Evolutionary conservation across 2,888 invertebrate genomes (phyloP).

Genomic region (Tholera decimalis): DNA sequence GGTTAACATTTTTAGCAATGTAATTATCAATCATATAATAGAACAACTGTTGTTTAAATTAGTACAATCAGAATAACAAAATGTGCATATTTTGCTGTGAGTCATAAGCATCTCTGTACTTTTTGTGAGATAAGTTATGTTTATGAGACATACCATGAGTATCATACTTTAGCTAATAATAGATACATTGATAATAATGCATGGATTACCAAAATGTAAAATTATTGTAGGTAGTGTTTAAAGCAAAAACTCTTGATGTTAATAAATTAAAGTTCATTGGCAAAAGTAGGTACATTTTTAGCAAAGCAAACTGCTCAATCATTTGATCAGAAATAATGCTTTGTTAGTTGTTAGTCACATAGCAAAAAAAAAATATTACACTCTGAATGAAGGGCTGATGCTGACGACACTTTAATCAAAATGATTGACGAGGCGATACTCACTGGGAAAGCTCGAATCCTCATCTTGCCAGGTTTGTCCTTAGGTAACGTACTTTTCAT

Average conservation of each 20-base stretch:
- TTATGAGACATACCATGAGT: neutral
- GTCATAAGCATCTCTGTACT: constrained; percentile 14
- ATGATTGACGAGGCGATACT: constrained; percentile 85
- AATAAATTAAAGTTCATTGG: neutral
- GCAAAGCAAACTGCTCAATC: constrained; percentile 16
- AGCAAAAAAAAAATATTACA: constrained; percentile 1
- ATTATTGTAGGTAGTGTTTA: neutral
- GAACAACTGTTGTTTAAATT: neutral
- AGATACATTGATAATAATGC: neutral
- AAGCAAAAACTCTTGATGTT: constrained; percentile 2
- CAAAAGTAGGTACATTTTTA: constrained; percentile 22
- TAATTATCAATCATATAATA: neutral
- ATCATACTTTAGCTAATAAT: neutral
- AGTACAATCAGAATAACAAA: neutral
- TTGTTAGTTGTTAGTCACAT: constrained; percentile 15
- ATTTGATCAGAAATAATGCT: constrained; percentile 10
- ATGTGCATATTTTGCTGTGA: constrained; percentile 8
- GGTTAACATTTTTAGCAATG: neutral
- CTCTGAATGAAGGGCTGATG: constrained; percentile 3
- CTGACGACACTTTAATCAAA: constrained; percentile 23
- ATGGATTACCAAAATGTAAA: neutral
- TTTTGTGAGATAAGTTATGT: neutral
- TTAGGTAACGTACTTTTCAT: constrained; percentile 95
- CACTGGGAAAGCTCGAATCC: constrained; percentile 99
- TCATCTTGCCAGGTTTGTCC: constrained; percentile 98